phyloP scores from a whole-genome alignment of 2,113 vertebrate species.

The Pandion haliaetus region DNA sequence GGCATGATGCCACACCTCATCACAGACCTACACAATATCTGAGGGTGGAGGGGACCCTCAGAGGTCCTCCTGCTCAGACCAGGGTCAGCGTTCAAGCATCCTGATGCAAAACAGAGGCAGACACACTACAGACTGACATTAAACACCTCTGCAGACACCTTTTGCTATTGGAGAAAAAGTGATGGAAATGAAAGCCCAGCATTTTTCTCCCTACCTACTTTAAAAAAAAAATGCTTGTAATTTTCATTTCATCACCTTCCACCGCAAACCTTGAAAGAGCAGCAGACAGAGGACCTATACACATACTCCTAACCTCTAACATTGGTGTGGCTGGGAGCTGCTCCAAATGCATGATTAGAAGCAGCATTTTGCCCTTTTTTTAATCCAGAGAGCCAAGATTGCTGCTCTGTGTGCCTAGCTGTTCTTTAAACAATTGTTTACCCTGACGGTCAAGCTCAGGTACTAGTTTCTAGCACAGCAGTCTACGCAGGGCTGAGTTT shows the following conservation, averaged over 20 bases:
- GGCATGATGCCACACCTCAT: background rate
- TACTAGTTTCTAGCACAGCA: background rate
- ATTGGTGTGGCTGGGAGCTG: background rate
- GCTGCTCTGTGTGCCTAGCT: background rate
- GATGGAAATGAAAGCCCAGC: constrained; percentile 13
- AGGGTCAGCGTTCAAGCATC: background rate
- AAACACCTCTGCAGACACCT: background rate
- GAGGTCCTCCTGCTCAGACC: background rate
- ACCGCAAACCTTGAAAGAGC: constrained; percentile 9
- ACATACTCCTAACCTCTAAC: background rate
- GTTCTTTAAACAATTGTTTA: background rate
- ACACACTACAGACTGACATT: background rate
- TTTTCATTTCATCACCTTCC: constrained; percentile 14
- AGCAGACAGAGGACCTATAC: constrained; percentile 31
- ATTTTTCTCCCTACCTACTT: background rate
- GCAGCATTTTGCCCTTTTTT: background rate
- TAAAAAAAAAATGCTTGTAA: background rate
- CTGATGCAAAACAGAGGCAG: background rate
- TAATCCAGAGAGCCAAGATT: background rate
- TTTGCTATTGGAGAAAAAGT: background rate
- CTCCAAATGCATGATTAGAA: background rate
- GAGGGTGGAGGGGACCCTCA: background rate
- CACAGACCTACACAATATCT: background rate
- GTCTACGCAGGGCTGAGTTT: background rate
- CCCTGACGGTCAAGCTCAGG: background rate